These are phyloP conservation scores for Macrotrachela quadricornifera DNA, from an alignment of 1,140 invertebrate genomes.

Conservation along the genomic window DNA sequence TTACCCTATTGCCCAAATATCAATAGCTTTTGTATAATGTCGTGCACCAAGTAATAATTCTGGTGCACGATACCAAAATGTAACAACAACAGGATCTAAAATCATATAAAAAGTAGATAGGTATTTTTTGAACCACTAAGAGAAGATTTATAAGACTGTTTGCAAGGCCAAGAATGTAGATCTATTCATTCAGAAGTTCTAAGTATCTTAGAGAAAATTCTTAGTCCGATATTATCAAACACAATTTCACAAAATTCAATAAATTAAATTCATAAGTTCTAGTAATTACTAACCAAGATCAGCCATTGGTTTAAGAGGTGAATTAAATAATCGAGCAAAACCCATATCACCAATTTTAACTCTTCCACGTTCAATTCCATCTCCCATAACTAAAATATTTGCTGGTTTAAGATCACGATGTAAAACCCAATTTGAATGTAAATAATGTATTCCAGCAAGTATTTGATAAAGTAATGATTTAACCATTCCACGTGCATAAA, in stretches of 20 bases:
- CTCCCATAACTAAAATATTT: constrained; percentile 98
- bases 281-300: constrained; percentile 19
- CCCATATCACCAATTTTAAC: constrained; percentile 99
- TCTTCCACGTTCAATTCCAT: constrained; percentile 77
- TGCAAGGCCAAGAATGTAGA: no score
- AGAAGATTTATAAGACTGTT: no score
- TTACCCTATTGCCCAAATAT: constrained; percentile 89
- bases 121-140: no score
- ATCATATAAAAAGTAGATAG: no score
- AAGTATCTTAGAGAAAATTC: no score
- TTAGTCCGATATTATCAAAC: no score
- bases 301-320: constrained; percentile 74
- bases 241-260: no score
- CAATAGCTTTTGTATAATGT: constrained; percentile 94
- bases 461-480: constrained; percentile 96
- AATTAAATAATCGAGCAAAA: constrained; percentile 95
- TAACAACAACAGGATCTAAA: constrained; percentile 94
- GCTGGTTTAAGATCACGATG: constrained; percentile 98
- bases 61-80: constrained; percentile 97
- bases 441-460: constrained; percentile 92
- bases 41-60: constrained; percentile 82
- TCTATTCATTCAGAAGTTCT: no score
- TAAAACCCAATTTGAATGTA: constrained; percentile 97
- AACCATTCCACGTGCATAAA: constrained; percentile 61
- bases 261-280: no score